Evolutionary conservation across 2,797 vertebrate genomes (phyloP).

Genomic region (Remorina albescens): DNA sequence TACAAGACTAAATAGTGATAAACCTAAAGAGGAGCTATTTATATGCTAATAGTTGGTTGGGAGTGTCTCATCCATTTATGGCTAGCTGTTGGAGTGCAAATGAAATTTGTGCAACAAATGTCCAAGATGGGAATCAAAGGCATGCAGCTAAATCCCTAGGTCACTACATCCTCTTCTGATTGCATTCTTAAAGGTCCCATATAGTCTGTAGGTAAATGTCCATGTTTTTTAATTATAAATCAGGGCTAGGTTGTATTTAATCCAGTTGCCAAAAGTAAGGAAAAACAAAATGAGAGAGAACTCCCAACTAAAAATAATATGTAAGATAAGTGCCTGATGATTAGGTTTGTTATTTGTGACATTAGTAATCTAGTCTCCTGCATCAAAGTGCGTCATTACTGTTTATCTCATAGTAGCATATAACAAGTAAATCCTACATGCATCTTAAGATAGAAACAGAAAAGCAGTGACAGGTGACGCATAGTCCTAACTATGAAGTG

Average conservation of each 20-base stretch:
- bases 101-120: neutral
- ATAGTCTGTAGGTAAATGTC: too few relatives aligned
- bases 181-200: neutral
- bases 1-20: neutral
- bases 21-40: neutral
- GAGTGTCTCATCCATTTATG: neutral
- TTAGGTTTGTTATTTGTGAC: conserved; percentile 50
- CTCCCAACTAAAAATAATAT: neutral
- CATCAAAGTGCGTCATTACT: conserved; percentile 51
- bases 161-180: neutral
- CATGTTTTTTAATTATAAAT: too few relatives aligned
- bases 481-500: conserved; percentile 38
- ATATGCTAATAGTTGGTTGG: neutral
- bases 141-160: neutral
- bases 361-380: conserved; percentile 27
- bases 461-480: conserved; percentile 23
- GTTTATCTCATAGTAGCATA: conserved; percentile 39
- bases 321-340: conserved; percentile 7
- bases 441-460: conserved; percentile 68
- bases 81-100: neutral
- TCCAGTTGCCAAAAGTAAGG: neutral
- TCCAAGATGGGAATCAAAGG: neutral
- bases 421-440: conserved; percentile 37
- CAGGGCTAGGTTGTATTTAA: too few relatives aligned
- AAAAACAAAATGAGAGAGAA: neutral